A percentile compares a stretch with the other conserved stretches of the same genome.
These are phyloP conservation scores for Labrus mixtus DNA, from an alignment of 2,113 vertebrate genomes.

Conservation along the genomic window DNA sequence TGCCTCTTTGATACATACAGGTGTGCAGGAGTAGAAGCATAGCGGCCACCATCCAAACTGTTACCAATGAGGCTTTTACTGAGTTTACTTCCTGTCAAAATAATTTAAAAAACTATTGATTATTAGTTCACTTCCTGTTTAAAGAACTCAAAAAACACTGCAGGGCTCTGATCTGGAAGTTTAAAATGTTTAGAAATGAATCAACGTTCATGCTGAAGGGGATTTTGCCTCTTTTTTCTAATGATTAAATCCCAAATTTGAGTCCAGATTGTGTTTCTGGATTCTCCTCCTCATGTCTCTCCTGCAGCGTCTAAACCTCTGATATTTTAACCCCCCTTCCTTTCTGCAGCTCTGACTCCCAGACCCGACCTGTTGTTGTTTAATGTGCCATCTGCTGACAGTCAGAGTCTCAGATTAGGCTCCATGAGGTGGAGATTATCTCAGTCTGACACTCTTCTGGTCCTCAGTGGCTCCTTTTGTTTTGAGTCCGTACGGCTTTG, in stretches of 20 bases:
- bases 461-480: conserved; percentile 53
- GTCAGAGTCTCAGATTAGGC: conserved; percentile 63
- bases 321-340: conserved; percentile 32
- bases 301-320: conserved; percentile 14
- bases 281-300: not conserved
- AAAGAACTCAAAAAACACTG: conserved; percentile 21
- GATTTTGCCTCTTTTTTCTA: not conserved
- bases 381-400: conserved; percentile 66
- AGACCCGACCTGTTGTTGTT: conserved; percentile 44
- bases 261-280: not conserved
- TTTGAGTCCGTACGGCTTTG: conserved; percentile 8
- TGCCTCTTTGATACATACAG: conserved; percentile 10
- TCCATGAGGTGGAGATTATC: conserved; percentile 55
- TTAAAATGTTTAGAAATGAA: not conserved
- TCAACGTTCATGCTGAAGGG: not conserved
- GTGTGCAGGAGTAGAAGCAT: not conserved
- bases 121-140: no score
- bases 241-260: conserved; percentile 1
- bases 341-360: not conserved
- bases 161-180: not conserved
- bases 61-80: conserved; percentile 6
- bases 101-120: no score
- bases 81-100: conserved; percentile 22
- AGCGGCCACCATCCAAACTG: not conserved
- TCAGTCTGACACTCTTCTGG: conserved; percentile 42